Percentiles rank a stretch among this genome's conserved stretches.
These are phyloP conservation scores for Chrysemys picta DNA, from an alignment of 2,113 vertebrate genomes.

Conservation along the genomic window DNA sequence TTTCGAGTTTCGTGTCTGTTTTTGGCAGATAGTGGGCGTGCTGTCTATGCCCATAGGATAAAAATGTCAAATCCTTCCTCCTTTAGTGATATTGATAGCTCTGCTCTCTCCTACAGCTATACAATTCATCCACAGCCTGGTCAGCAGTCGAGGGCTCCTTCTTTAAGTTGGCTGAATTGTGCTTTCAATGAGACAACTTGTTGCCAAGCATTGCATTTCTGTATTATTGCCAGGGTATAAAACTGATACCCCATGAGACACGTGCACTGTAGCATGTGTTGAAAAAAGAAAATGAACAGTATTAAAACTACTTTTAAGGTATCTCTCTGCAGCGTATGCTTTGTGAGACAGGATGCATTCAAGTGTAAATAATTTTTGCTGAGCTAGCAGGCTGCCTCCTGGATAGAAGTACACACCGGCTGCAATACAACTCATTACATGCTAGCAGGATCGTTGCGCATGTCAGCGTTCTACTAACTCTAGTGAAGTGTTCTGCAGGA, in stretches of 20 bases:
- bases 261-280: not conserved
- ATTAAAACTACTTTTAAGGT: not conserved
- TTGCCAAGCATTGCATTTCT: not conserved
- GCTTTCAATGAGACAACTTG: not conserved
- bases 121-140: not conserved
- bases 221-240: not conserved
- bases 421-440: not conserved
- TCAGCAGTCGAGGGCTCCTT: accelerated
- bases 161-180: not conserved
- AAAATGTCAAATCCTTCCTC: not conserved
- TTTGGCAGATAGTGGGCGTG: not conserved
- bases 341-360: not conserved
- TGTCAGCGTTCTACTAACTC: not conserved
- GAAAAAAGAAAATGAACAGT: not conserved
- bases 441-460: not conserved
- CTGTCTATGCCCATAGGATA: not conserved
- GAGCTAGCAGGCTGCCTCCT: not conserved
- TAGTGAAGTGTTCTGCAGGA: not conserved
- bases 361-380: not conserved
- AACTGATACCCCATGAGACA: accelerated
- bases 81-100: not conserved
- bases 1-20: not conserved
- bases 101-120: not conserved
- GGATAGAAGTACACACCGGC: not conserved
- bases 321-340: not conserved